Percentiles rank a stretch among this genome's conserved stretches.
Evolutionary conservation across 2,797 vertebrate genomes (phyloP).

Genomic region (Sitta carolinensis): DNA sequence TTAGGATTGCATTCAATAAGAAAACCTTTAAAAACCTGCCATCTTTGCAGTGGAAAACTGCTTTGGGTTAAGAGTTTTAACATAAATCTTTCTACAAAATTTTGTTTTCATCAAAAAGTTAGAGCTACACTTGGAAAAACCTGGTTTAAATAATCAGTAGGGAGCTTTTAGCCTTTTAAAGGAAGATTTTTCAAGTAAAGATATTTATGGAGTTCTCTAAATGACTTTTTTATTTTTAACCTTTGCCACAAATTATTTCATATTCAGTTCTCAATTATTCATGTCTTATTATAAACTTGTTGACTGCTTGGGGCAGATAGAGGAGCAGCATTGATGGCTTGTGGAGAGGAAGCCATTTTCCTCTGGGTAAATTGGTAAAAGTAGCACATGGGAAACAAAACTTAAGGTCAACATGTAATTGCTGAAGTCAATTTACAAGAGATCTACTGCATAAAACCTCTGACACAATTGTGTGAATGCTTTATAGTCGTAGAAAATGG

Average conservation of each 20-base stretch:
- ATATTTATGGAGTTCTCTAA: neutral
- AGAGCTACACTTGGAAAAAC: neutral
- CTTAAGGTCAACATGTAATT: neutral
- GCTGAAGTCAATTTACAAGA: neutral
- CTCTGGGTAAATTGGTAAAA: slow-evolving; percentile 7
- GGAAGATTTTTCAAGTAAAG: neutral
- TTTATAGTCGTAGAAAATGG: neutral
- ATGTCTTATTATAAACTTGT: neutral
- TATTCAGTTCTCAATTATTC: neutral
- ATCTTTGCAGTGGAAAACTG: neutral
- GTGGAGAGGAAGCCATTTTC: neutral
- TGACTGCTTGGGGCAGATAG: neutral
- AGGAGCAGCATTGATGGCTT: neutral
- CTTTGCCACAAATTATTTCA: neutral
- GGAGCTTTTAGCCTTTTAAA: neutral
- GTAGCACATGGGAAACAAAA: neutral
- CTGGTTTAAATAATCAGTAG: neutral
- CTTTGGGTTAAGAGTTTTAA: neutral
- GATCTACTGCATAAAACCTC: neutral
- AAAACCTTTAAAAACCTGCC: neutral
- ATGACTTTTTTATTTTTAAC: neutral
- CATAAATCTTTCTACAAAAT: neutral
- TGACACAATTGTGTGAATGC: neutral
- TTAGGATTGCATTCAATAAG: neutral
- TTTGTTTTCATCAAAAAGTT: neutral